These are phyloP conservation scores for Phengaris alcon DNA, from an alignment of 2,888 invertebrate genomes.

Conservation along the genomic window DNA sequence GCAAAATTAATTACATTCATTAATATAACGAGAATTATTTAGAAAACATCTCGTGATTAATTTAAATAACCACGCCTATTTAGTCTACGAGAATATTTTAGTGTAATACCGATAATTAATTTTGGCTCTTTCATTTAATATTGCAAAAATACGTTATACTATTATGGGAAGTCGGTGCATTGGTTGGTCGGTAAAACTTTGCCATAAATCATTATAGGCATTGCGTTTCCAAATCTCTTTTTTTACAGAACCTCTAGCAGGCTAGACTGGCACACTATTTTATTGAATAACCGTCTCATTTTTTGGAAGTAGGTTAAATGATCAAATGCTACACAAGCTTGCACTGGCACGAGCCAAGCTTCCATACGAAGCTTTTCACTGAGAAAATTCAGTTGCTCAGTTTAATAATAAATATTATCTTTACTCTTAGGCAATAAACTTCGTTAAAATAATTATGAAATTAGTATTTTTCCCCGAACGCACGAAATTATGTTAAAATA, in stretches of 20 bases:
- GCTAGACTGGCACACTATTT: neutral
- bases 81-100: neutral
- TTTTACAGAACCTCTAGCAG: neutral
- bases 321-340: neutral
- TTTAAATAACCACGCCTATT: conserved; percentile 14
- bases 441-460: neutral
- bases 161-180: too few relatives aligned
- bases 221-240: neutral
- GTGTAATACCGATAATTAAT: neutral
- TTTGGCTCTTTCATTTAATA: neutral
- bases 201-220: neutral
- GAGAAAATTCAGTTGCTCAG: too few relatives aligned
- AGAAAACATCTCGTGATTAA: conserved; percentile 33
- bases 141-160: neutral
- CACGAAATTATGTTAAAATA: neutral
- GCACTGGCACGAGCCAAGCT: neutral
- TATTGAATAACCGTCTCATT: neutral
- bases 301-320: neutral
- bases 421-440: neutral
- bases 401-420: neutral
- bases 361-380: neutral
- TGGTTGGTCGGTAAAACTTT: neutral
- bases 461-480: neutral
- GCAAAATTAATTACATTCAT: conserved; percentile 71
- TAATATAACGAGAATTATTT: conserved; percentile 66